Base-by-base conservation (phyloP, 2,888 invertebrate genomes). In the Caenorhabditis sp. region DNA sequence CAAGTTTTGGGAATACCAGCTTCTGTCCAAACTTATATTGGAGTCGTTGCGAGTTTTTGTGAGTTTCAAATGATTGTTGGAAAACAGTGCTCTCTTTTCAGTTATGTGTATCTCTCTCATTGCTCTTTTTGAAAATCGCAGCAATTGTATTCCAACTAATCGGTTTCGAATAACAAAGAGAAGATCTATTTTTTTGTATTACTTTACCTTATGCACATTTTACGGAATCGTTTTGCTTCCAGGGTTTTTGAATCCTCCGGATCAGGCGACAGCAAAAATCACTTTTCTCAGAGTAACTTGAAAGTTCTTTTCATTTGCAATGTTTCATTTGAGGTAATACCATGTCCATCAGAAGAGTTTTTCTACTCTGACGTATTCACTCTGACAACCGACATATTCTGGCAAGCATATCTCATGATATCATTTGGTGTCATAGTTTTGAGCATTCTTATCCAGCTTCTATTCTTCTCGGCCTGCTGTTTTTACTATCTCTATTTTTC, bases 61-160 rank as follows among this genome's bases (percentile, higher is more conserved):
- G 8, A 58, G 65, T 56, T 20, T 3, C n/a, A n/a, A n/a, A n/a
- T n/a, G n/a, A n/a, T n/a, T n/a, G n/a, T n/a, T n/a, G n/a, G n/a
- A n/a, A n/a, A n/a, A n/a, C n/a, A n/a, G n/a, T n/a, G n/a, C n/a
- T n/a, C n/a, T n/a, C n/a, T 32, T 56, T 72, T 35, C 51, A 74
- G 74, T 67, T 40, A 74, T 74, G 74, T 65, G 65, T 9, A 32
- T 32, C 18, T 65, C 74, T 11, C 60, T 74, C 0, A 56, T 65
- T 3, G 65, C 58, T 15, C 50, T 74, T 24, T 74, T 74, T n/a
- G 74, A 74, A 28, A 74, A 74, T 37, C 47, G 74, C 18, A 74
- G 74, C 26, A 65, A 60, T 67, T 58, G 58, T 28, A 74, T 74
- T 18, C 28, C 65, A n/a, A 51, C 24, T 18, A 74, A 74, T 20